Base-by-base conservation (phyloP, 2,113 vertebrate species). In the Scopus umbretta region DNA sequence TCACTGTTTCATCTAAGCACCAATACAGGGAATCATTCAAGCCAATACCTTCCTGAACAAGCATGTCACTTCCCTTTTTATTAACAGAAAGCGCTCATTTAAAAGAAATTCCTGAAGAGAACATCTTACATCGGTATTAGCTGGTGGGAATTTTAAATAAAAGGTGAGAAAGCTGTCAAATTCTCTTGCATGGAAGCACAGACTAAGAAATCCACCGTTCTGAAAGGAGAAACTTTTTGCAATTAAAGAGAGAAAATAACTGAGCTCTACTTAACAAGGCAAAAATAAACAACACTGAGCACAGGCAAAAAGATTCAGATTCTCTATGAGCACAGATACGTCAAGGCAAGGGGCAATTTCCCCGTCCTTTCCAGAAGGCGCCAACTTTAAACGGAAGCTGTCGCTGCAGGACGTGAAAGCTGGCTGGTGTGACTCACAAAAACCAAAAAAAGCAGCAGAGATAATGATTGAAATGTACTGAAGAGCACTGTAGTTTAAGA, bases 51-150 rank as follows among this genome's bases (percentile, higher is more conserved):
- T 19, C 49, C 79, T 29, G 20, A 32, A 42, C 36, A 58, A 11
- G n/a, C n/a, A 2, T 1, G 16, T 8, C 0, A 34, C 6, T 59
- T 38, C n/a, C 7, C 4, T 13, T 43, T 47, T 40, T 18, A 14
- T 9, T 19, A 73, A 36, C 5, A 20, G 30, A 29, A 83, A 66
- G 18, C 1, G 4, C 36, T 73, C 36, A 10, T n/a, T 56, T 26
- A 47, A 29, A 56, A 92, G 38, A 25, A 56, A 74, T 30, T 30
- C 14, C 47, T 19, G 20, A 40, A 53, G 23, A 58, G 34, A 49
- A 66, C 13, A 3, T 55, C 63, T 59, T 22, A 67, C 27, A 17
- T 21, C 36, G 83, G 40, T 38, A 25, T 61, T n/a, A 76, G 72
- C 36, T 70, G 26, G 78, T 30, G 27, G 72, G 40, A 80, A 55